Percentiles rank a stretch among this genome's conserved stretches.
phyloP scores from a whole-genome alignment of 1,140 invertebrate genomes.

The Drosophila cardini region DNA sequence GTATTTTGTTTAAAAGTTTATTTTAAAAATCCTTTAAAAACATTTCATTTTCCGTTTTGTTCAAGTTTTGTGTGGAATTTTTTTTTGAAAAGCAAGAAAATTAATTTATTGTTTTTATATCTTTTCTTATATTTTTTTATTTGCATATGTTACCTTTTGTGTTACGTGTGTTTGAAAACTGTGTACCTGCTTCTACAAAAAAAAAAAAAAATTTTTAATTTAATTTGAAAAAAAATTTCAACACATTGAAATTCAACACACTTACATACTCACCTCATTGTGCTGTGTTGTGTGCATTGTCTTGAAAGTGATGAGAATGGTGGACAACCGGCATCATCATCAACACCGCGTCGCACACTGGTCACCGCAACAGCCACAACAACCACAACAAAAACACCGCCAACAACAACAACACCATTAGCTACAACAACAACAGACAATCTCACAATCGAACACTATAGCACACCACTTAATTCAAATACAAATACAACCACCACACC shows the following conservation, averaged over 20 bases:
- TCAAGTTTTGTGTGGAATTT: slow-evolving; percentile 49
- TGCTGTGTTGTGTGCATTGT: slow-evolving; percentile 43
- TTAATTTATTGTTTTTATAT: slow-evolving; percentile 54
- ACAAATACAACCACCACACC: slow-evolving; percentile 70
- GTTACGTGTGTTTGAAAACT: slow-evolving; percentile 70
- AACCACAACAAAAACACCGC: slow-evolving; percentile 40
- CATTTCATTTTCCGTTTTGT: slow-evolving; percentile 43
- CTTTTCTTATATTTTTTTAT: slow-evolving; percentile 61
- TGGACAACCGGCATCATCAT: slow-evolving; percentile 60
- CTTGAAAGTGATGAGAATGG: slow-evolving; percentile 65
- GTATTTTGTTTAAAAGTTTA: slow-evolving; percentile 26
- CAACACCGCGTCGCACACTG: slow-evolving; percentile 64
- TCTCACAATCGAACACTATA: slow-evolving; percentile 47
- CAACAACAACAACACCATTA: slow-evolving; percentile 44
- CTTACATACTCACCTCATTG: slow-evolving; percentile 58
- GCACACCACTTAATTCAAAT: slow-evolving; percentile 72
- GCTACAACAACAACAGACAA: slow-evolving; percentile 45
- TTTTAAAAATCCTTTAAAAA: slow-evolving; percentile 8
- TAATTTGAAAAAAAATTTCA: slow-evolving; percentile 1
- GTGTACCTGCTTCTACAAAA: slow-evolving; percentile 71
- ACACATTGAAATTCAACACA: slow-evolving; percentile 15
- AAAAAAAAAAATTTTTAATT: slow-evolving; percentile 14
- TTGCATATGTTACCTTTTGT: slow-evolving; percentile 78
- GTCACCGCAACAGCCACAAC: slow-evolving; percentile 31
- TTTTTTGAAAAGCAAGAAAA: slow-evolving; percentile 13